These are phyloP conservation scores for Erethizon dorsatum DNA, from an alignment of 2,797 vertebrate species.

Conservation along the genomic window DNA sequence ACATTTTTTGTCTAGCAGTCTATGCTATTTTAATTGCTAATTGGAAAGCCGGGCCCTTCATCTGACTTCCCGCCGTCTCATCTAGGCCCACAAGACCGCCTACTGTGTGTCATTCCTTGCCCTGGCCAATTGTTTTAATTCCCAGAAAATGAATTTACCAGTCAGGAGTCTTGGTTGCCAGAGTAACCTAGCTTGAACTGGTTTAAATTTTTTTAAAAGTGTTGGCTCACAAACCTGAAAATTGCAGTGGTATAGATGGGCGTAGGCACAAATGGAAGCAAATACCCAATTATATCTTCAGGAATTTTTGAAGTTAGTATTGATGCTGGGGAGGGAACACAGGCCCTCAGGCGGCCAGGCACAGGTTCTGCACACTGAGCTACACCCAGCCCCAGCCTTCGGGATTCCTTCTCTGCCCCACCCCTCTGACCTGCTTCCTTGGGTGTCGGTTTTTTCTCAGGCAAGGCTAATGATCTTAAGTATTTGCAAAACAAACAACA, in stretches of 20 bases:
- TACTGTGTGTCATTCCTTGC: not conserved
- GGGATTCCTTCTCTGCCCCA: not conserved
- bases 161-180: not conserved
- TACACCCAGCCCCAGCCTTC: not conserved
- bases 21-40: not conserved
- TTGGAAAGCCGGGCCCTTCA: not conserved
- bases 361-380: not conserved
- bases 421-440: not conserved
- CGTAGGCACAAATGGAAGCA: not conserved
- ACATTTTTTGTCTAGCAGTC: not conserved
- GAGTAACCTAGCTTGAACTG: not conserved
- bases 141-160: not conserved
- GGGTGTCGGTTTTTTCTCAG: slow-evolving; percentile 1
- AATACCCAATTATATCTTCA: not conserved
- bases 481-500: not conserved
- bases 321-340: not conserved
- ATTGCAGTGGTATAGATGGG: not conserved
- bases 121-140: not conserved
- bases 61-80: not conserved
- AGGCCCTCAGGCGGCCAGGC: not conserved
- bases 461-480: not conserved
- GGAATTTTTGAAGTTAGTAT: not conserved
- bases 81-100: not conserved
- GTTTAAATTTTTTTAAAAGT: not conserved
- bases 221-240: not conserved